Evolutionary conservation across 2,797 vertebrate genomes (phyloP).

Genomic region (Aphelocoma californica): DNA sequence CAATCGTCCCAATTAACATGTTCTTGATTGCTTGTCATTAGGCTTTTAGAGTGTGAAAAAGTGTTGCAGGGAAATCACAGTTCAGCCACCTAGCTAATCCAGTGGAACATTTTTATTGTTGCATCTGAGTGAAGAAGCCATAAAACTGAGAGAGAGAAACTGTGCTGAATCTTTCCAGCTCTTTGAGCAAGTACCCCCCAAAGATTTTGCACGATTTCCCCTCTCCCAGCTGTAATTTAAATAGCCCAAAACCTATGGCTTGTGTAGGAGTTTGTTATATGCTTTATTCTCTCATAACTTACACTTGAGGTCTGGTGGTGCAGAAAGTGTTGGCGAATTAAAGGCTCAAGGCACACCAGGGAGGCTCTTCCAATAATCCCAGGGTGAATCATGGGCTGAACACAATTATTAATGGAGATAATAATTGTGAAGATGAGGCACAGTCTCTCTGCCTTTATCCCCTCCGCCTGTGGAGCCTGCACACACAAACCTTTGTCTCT

Average conservation of each 20-base stretch:
- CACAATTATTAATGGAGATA: slow-evolving; percentile 21
- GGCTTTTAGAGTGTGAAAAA: slow-evolving; percentile 55
- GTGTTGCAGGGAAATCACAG: slow-evolving; percentile 51
- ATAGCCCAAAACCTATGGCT: slow-evolving; percentile 44
- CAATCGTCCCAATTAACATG: slow-evolving; percentile 57
- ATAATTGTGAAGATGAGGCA: slow-evolving; percentile 5
- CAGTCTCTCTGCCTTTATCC: not conserved
- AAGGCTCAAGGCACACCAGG: not conserved
- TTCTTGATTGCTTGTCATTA: slow-evolving; percentile 62
- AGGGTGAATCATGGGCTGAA: not conserved
- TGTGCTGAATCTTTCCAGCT: slow-evolving; percentile 49
- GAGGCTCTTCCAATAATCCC: slow-evolving; percentile 19
- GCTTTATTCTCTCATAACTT: slow-evolving; percentile 57
- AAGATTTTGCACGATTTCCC: slow-evolving; percentile 26
- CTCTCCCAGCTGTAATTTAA: slow-evolving; percentile 40
- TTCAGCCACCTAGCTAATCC: slow-evolving; percentile 54
- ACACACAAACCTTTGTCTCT: not conserved
- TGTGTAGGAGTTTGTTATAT: slow-evolving; percentile 39
- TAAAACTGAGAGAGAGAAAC: slow-evolving; percentile 44
- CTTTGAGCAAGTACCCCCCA: slow-evolving; percentile 50
- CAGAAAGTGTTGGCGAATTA: slow-evolving; percentile 1
- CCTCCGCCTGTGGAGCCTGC: not conserved
- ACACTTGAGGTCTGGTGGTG: not conserved
- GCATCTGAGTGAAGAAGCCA: slow-evolving; percentile 33
- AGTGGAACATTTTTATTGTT: slow-evolving; percentile 64